Evolutionary conservation across 2,797 vertebrate genomes (phyloP), one percentile per base, ranked within the genome.

Genomic region (Sebastes kiyomatsui): DNA sequence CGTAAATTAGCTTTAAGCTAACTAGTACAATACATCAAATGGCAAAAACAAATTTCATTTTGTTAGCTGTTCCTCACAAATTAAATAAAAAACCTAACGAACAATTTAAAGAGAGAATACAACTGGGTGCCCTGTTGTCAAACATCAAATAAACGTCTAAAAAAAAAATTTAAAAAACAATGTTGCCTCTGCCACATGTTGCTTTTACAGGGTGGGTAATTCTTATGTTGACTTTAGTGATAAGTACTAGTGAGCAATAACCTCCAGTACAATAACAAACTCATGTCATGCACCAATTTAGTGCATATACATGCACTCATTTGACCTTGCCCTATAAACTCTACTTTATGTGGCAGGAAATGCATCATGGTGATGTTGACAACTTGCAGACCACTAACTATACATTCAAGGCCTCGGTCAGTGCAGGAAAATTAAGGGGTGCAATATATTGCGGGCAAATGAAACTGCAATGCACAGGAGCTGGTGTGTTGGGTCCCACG

Each of bases 371-470:
- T 59, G 49, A 86, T 78, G 70, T 54, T 82, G 76, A 88, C 67
- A 84, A 75, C 69, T 70, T 75, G 56, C 13, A 70, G 13, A 79
- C 87, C 87, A 85, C 84, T 80, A 86, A 80, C 67, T 72, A 75
- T 82, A 81, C 65, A 77, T 77, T 77, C 46, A 79, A 8, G 5
- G 30, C n/a, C 67, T 83, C 27, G 68, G 58, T 56, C 52, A 77
- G 60, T n/a, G 70, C 30, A 67, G 30, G 52, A 83, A 90, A 90
- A 91, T 90, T 55, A 75, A 81, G 77, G 87, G 75, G 68, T 88
- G 62, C 30, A 60, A 54, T 79, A 72, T 30, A 58, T 28, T 70
- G 77, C 5, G 6, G 70, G 22, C 27, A 79, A 75, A 75, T 71
- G 32, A 25, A 84, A 71, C 18, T 38, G 11, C 58, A 69, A 85